Evolutionary conservation across 2,888 invertebrate genomes (phyloP).

Genomic region (Drosophila quasianomalipes): DNA sequence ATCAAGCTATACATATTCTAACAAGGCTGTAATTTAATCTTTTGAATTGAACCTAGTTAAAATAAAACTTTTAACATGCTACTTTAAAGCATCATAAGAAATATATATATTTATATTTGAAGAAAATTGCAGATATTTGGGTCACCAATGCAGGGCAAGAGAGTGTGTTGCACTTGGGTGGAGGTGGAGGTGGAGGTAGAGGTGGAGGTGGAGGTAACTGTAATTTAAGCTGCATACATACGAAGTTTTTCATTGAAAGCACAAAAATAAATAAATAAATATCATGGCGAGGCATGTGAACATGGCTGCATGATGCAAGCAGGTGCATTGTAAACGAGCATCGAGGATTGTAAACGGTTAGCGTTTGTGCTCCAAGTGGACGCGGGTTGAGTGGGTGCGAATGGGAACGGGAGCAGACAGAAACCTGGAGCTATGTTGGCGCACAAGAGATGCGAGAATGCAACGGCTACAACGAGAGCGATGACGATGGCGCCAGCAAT

Average conservation of each 20-base stretch:
- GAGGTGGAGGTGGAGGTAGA: not conserved
- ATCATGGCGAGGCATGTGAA: constrained; percentile 44
- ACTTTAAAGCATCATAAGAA: not conserved
- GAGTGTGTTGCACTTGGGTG: not conserved
- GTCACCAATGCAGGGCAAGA: constrained; percentile 18
- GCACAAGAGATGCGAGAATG: constrained; percentile 31
- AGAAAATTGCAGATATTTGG: constrained; percentile 20
- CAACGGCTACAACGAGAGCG: constrained; percentile 1
- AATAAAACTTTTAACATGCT: not conserved
- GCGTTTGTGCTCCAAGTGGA: constrained; percentile 56
- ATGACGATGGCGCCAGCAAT: not conserved
- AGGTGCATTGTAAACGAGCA: constrained; percentile 39
- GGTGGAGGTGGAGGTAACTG: not conserved
- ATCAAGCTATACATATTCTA: not conserved
- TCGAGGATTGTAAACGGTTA: constrained; percentile 57
- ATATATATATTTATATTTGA: not conserved
- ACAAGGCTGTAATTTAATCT: not conserved
- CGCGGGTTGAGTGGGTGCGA: not conserved
- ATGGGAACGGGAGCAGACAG: not conserved
- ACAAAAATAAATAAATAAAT: constrained; percentile 65
- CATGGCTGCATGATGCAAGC: constrained; percentile 39
- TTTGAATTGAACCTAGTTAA: not conserved
- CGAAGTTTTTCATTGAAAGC: constrained; percentile 41
- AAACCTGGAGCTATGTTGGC: constrained; percentile 10
- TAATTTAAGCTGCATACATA: constrained; percentile 38